Evolutionary conservation across 2,113 vertebrate genomes (phyloP).

Genomic region (Rynchops niger): DNA sequence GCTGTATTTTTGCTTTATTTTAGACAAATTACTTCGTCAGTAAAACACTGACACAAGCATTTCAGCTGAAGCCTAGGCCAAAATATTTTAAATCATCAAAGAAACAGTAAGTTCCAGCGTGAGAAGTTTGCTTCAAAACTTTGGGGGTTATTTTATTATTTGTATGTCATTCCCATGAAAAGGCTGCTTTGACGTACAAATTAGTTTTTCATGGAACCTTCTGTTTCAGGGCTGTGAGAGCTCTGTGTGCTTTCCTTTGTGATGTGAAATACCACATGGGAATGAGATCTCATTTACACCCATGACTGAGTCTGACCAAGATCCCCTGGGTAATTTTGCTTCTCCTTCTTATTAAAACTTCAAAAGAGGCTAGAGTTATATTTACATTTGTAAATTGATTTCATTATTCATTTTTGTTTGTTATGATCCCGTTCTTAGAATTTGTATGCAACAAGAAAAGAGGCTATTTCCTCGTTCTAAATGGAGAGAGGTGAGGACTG

Average conservation of each 20-base stretch:
- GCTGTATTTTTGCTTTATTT: background rate
- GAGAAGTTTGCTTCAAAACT: background rate
- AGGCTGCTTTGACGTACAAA: background rate
- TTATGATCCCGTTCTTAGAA: background rate
- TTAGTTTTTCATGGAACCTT: background rate
- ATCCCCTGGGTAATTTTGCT: background rate
- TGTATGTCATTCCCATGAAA: background rate
- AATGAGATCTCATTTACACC: background rate
- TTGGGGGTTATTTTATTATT: background rate
- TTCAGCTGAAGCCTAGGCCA: background rate
- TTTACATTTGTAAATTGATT: background rate
- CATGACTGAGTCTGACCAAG: background rate
- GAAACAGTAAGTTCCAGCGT: background rate
- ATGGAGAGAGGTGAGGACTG: background rate
- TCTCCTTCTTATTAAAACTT: conserved; percentile 1
- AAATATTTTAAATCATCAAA: background rate
- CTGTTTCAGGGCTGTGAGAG: background rate
- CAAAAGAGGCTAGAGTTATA: background rate
- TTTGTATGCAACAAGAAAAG: background rate
- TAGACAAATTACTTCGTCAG: background rate
- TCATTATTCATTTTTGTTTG: background rate
- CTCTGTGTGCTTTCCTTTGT: background rate
- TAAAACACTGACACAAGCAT: background rate
- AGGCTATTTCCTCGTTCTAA: background rate
- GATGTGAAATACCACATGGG: conserved; percentile 35